A percentile compares a stretch with the other conserved stretches of the same genome.
Evolutionary conservation across 2,888 invertebrate genomes (phyloP).

Genomic region (Anoncus sp.): DNA sequence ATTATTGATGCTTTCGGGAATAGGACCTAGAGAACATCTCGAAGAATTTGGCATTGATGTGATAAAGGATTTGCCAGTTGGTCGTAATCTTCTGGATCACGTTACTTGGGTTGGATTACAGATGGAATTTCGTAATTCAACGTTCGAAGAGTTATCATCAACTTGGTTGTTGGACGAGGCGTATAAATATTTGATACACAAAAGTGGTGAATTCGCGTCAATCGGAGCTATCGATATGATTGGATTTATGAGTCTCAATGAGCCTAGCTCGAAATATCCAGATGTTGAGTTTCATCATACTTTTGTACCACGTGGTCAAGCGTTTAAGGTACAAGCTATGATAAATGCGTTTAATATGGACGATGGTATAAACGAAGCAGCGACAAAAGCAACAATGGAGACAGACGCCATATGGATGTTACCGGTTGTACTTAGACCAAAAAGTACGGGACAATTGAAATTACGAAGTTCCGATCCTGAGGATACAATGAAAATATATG

Average conservation of each 20-base stretch:
- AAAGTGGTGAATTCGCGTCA: slow-evolving; percentile 82
- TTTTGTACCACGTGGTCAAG: slow-evolving; percentile 80
- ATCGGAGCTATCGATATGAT: slow-evolving; percentile 83
- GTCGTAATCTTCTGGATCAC: slow-evolving; percentile 86
- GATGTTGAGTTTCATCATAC: slow-evolving; percentile 85
- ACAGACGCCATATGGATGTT: slow-evolving; percentile 69
- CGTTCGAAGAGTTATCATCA: slow-evolving; percentile 31
- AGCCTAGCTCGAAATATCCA: slow-evolving; percentile 84
- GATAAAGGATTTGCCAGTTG: slow-evolving; percentile 84
- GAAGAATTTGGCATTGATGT: slow-evolving; percentile 82
- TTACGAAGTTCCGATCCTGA: slow-evolving; percentile 84
- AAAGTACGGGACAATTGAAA: slow-evolving; percentile 82
- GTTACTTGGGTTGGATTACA: slow-evolving; percentile 75
- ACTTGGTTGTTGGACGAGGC: slow-evolving; percentile 67
- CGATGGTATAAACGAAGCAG: slow-evolving; percentile 69
- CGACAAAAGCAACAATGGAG: slow-evolving; percentile 71
- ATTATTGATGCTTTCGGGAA: slow-evolving; percentile 88
- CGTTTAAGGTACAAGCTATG: slow-evolving; percentile 40
- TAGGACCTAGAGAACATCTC: slow-evolving; percentile 85
- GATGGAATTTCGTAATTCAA: slow-evolving; percentile 65
- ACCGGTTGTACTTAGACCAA: slow-evolving; percentile 83
- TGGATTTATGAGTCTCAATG: slow-evolving; percentile 85
- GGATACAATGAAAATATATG: slow-evolving; percentile 84
- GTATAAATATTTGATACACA: slow-evolving; percentile 82
- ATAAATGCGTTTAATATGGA: slow-evolving; percentile 55